Percentiles rank a stretch among this genome's conserved stretches.
Conservation (phyloP, 2,797 vertebrate genomes). For the Syngnathus rostellatus region DNA sequence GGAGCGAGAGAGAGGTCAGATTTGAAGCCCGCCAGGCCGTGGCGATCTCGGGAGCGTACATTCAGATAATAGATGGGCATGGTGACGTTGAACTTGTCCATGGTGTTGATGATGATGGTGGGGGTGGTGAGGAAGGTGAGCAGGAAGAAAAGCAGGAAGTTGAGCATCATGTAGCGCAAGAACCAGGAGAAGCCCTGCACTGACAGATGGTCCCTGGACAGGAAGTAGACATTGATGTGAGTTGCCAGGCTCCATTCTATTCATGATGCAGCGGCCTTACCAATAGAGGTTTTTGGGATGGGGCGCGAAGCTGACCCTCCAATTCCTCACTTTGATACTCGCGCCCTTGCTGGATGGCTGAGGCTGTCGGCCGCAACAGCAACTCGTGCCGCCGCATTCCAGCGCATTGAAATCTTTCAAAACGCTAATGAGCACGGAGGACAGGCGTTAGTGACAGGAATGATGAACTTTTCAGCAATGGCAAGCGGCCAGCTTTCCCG, state of each 20-base stretch:
- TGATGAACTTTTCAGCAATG: background rate
- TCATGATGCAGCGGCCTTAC: conserved; percentile 55
- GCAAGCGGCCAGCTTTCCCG: background rate
- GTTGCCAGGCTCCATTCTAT: too few relatives aligned
- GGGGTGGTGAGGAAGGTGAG: conserved; percentile 96
- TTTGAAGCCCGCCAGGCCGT: background rate
- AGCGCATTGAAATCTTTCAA: conserved; percentile 92
- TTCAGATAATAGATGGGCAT: conserved; percentile 85
- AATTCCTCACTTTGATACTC: conserved; percentile 67
- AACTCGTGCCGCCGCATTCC: conserved; percentile 65
- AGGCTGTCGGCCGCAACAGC: conserved; percentile 65
- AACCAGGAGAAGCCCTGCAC: conserved; percentile 76
- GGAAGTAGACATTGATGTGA: background rate
- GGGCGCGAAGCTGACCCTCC: conserved; percentile 79
- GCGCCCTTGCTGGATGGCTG: conserved; percentile 74
- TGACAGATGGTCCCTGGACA: conserved; percentile 84
- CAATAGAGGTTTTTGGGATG: conserved; percentile 86
- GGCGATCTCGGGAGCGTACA: conserved; percentile 49
- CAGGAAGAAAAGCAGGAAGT: conserved; percentile 77
- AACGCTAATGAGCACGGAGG: conserved; percentile 64
- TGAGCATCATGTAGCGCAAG: conserved; percentile 75
- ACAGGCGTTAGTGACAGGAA: background rate
- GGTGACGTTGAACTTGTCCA: conserved; percentile 94
- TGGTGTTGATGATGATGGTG: conserved; percentile 85
- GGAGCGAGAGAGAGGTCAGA: background rate